phyloP scores from a whole-genome alignment of 2,797 vertebrate genomes.

The Sebastes dallii region DNA sequence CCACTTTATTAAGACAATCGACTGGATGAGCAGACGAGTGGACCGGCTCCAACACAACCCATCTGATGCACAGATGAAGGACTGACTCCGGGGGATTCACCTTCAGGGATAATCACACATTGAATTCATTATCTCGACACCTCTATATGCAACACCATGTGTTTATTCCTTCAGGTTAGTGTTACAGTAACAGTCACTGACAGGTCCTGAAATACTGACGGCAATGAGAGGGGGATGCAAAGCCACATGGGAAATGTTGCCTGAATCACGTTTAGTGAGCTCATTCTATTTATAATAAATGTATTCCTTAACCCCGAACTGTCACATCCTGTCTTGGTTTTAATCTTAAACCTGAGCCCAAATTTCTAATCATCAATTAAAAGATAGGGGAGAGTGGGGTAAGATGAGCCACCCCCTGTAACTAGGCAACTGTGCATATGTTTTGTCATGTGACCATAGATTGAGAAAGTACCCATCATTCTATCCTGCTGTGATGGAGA shows the following conservation, averaged over 20 bases:
- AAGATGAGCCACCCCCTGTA: too few species aligned
- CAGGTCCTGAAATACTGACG: background rate
- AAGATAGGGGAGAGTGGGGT: background rate
- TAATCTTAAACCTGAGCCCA: background rate
- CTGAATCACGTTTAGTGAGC: background rate
- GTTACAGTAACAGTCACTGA: background rate
- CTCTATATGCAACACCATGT: background rate
- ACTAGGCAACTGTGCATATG: too few species aligned
- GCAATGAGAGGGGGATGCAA: background rate
- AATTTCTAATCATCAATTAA: background rate
- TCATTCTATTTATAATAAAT: too few species aligned
- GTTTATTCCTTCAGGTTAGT: background rate
- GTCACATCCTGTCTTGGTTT: background rate
- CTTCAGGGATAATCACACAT: background rate
- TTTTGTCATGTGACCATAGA: too few species aligned
- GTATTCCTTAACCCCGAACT: too few species aligned
- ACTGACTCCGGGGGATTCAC: background rate
- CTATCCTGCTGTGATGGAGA: too few species aligned
- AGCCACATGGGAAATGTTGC: background rate
- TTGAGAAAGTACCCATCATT: too few species aligned
- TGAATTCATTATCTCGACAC: background rate
- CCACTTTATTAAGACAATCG: slow-evolving; percentile 40
- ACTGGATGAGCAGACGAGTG: slow-evolving; percentile 13
- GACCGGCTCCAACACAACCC: background rate
- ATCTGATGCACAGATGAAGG: background rate